phyloP scores from a whole-genome alignment of 2,113 vertebrate genomes.

The Verasper variegatus region DNA sequence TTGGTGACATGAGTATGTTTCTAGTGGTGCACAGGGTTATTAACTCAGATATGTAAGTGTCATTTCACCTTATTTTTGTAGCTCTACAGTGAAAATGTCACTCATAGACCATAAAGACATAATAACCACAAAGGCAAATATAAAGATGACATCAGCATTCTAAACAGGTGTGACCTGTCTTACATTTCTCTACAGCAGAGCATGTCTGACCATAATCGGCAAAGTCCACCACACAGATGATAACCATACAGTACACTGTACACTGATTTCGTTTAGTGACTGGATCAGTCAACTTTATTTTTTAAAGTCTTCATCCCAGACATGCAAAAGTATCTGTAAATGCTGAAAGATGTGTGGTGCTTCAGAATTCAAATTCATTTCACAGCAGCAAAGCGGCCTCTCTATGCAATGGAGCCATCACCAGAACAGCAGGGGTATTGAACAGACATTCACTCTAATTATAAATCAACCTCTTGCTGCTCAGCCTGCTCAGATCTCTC shows the following conservation, averaged over 20 bases:
- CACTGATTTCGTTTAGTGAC: neutral
- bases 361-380: constrained; percentile 70
- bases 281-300: neutral
- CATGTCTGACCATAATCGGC: no score
- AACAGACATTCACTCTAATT: constrained; percentile 74
- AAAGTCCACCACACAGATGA: no score
- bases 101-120: no score
- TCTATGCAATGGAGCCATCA: constrained; percentile 69
- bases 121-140: no score
- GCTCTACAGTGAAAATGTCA: no score
- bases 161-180: neutral
- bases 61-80: no score
- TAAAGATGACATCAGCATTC: neutral
- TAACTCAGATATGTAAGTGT: no score
- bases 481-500: constrained; percentile 54
- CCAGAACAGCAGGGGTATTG: constrained; percentile 69
- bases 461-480: constrained; percentile 75
- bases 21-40: no score
- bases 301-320: constrained; percentile 25
- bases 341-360: constrained; percentile 50
- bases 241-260: no score
- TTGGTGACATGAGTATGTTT: no score
- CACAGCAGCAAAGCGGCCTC: constrained; percentile 61
- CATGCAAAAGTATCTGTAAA: constrained; percentile 39
- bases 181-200: neutral